A percentile compares a stretch with the other conserved stretches of the same genome.
These are phyloP conservation scores for Calliphora vomitoria DNA, from an alignment of 2,888 invertebrate species.

Conservation along the genomic window DNA sequence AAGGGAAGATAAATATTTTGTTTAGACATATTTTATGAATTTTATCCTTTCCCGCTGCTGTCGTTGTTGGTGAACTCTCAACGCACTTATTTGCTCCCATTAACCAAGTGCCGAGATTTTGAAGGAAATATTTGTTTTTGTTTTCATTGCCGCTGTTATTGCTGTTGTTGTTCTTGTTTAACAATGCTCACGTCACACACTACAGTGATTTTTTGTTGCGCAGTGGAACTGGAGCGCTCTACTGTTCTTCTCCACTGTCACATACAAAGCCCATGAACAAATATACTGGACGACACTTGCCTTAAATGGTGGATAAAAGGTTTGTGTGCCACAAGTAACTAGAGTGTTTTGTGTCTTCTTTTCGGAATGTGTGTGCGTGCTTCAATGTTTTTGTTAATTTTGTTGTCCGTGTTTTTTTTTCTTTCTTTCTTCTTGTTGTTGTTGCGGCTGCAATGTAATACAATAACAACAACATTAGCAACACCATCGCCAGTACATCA, in stretches of 20 bases:
- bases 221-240: neutral
- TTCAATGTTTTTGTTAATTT: neutral
- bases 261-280: constrained; percentile 27
- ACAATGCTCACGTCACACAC: constrained; percentile 57
- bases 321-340: constrained; percentile 45
- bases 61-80: neutral
- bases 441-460: constrained; percentile 39
- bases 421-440: constrained; percentile 23
- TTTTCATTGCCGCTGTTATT: neutral
- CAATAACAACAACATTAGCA: constrained; percentile 47
- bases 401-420: constrained; percentile 33
- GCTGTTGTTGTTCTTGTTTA: constrained; percentile 29
- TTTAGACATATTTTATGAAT: too few species aligned
- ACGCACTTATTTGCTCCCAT: neutral
- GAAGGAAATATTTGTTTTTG: constrained; percentile 19
- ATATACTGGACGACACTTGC: constrained; percentile 47
- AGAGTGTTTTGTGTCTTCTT: constrained; percentile 48
- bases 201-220: constrained; percentile 30
- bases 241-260: neutral
- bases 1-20: neutral
- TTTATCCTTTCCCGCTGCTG: neutral
- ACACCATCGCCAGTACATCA: constrained; percentile 28
- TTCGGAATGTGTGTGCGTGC: neutral
- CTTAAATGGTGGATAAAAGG: constrained; percentile 57
- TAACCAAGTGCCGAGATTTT: constrained; percentile 25